Conservation (phyloP, 2,113 vertebrate species). For the Myotis yumanensis region DNA sequence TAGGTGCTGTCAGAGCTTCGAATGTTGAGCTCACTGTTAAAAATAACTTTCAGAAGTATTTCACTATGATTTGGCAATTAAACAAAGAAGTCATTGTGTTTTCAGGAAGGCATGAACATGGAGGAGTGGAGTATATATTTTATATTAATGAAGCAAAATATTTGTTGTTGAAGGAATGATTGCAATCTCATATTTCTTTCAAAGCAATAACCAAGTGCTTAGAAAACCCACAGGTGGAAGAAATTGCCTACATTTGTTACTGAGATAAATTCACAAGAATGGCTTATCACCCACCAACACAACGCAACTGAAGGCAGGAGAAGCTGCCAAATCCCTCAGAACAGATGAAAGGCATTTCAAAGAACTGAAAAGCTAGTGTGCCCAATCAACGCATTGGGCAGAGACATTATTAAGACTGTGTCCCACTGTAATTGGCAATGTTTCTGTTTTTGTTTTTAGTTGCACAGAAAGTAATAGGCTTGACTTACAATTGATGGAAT, state of each 20-base stretch:
- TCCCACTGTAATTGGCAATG: not conserved
- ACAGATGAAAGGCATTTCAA: not conserved
- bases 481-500: not conserved
- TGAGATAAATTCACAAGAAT: not conserved
- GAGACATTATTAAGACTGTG: not conserved
- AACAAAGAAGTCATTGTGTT: not conserved
- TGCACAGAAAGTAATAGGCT: not conserved
- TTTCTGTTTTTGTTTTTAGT: not conserved
- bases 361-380: not conserved
- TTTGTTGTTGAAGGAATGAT: not conserved
- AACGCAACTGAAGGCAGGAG: not conserved
- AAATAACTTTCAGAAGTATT: not conserved
- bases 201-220: not conserved
- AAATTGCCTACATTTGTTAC: not conserved
- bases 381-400: not conserved
- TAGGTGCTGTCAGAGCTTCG: not conserved
- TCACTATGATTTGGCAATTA: not conserved
- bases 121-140: not conserved
- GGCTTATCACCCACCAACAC: not conserved
- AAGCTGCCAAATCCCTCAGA: not conserved
- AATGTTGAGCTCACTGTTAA: not conserved
- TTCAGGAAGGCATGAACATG: not conserved
- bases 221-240: not conserved
- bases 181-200: not conserved
- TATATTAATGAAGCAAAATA: conserved; percentile 10